Conservation (phyloP, 2,797 vertebrate genomes). For the Emys orbicularis region DNA sequence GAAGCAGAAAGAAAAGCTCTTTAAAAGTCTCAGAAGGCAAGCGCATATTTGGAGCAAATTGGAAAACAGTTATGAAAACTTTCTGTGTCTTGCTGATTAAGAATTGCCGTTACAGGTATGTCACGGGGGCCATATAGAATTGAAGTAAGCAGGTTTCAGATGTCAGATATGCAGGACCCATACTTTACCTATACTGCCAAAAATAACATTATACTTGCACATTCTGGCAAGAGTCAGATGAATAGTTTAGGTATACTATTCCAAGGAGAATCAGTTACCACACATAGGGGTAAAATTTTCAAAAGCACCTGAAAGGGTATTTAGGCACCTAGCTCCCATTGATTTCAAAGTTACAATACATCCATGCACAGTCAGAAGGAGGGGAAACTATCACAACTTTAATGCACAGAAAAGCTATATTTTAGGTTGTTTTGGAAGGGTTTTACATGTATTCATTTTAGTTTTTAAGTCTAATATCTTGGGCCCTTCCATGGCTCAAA, state of each 20-base stretch:
- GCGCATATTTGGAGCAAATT: background rate
- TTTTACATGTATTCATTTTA: constrained; percentile 17
- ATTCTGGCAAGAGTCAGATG: background rate
- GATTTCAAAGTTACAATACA: background rate
- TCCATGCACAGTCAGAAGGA: background rate
- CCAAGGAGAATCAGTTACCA: background rate
- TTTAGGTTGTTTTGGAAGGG: constrained; percentile 6
- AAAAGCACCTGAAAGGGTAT: background rate
- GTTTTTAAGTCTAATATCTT: constrained; percentile 57
- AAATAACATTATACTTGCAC: background rate
- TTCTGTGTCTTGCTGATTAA: background rate
- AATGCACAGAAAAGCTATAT: background rate
- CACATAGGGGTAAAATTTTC: background rate
- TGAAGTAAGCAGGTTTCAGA: background rate
- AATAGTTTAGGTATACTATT: background rate
- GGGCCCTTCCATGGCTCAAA: constrained; percentile 49
- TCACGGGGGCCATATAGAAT: background rate
- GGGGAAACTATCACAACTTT: background rate
- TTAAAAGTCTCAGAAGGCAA: background rate
- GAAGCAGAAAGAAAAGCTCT: background rate
- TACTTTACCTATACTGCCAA: background rate
- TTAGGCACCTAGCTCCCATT: background rate
- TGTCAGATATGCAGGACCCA: background rate
- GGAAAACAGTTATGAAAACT: background rate
- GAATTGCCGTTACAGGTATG: background rate